Evolutionary conservation across 2,797 vertebrate species (phyloP), one percentile per base, ranked within the genome.

Genomic region (Danio jaintianensis): DNA sequence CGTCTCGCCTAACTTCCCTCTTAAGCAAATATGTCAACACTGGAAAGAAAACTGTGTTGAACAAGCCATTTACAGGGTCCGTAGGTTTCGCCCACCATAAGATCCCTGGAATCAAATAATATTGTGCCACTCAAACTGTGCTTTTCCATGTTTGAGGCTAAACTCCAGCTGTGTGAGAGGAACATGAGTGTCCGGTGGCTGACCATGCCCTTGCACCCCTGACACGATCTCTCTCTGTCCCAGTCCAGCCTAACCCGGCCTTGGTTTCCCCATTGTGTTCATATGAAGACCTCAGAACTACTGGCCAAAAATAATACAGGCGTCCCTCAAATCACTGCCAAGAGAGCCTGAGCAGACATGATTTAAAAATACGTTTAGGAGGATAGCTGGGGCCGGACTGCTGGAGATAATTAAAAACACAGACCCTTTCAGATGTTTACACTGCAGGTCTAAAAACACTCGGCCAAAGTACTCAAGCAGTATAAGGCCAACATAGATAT

Each of bases 331-430:
- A 81, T 63, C 20, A 5, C 78, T 85, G 85, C 83, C 82, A 82
- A 78, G 42, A 81, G 68, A 81, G 79, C 66, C 63, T 20, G 72
- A 67, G 86, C 83, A 76, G 83, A 78, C 81, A 74, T 68, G 75
- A 86, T 83, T 86, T 82, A 84, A 88, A 85, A 86, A 85, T 84
- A 85, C 80, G 68, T 67, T 84, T 77, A 81, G 71, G 66, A 85
- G 80, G 83, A 84, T 77, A 75, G 78, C 75, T 86, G 75, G 76
- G 77, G 75, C 79, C 10, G 81, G 66, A 79, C 70, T 76, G 73
- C 85, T 85, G 70, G 64, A 88, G 87, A 86, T 85, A 81, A 88
- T 85, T 88, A 84, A 88, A 86, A 88, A 82, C 80, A 85, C 82
- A 86, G 85, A 84, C 67, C 78, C 52, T 80, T 82, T 85, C 53